Evolutionary conservation across 2,113 vertebrate species (phyloP).

Genomic region (Callionymus lyra): DNA sequence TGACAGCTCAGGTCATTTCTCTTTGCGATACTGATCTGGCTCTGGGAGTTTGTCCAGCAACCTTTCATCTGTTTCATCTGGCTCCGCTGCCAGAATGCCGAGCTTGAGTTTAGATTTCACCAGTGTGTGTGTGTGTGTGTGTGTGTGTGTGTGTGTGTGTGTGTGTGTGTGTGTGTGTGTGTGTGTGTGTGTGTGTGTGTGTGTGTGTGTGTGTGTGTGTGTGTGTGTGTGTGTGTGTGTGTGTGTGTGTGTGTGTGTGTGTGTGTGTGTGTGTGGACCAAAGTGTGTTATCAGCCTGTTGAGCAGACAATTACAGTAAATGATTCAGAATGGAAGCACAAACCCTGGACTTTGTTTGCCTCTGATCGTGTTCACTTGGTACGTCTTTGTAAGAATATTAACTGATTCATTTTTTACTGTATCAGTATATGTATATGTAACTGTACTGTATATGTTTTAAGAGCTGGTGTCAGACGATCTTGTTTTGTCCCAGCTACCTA

Average conservation of each 20-base stretch:
- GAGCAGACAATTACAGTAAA: too few relatives aligned
- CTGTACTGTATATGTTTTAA: too few relatives aligned
- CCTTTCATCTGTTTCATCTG: slow-evolving; percentile 40
- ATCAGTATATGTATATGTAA: too few relatives aligned
- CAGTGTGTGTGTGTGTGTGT: slow-evolving; percentile 11
- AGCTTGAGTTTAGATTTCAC: slow-evolving; percentile 30
- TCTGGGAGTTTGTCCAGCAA: slow-evolving; percentile 25
- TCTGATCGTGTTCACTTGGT: too few relatives aligned
- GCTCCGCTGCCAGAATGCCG: slow-evolving; percentile 21
- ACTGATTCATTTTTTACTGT: too few relatives aligned
- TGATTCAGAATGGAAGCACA: too few relatives aligned
- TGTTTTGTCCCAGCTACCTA: too few relatives aligned
- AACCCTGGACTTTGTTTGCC: too few relatives aligned
- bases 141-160: slow-evolving; percentile 8
- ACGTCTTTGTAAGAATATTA: too few relatives aligned
- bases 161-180: slow-evolving; percentile 3
- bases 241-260: slow-evolving; percentile 2
- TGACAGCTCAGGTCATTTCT: slow-evolving; percentile 38
- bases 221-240: slow-evolving; percentile 4
- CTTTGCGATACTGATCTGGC: slow-evolving; percentile 42
- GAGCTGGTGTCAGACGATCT: too few relatives aligned
- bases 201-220: slow-evolving; percentile 10
- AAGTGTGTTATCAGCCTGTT: not conserved
- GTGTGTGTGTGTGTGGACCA: not conserved
- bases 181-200: slow-evolving; percentile 3